Conservation (phyloP, 2,797 vertebrate genomes). For the Cyclura pinguis region DNA sequence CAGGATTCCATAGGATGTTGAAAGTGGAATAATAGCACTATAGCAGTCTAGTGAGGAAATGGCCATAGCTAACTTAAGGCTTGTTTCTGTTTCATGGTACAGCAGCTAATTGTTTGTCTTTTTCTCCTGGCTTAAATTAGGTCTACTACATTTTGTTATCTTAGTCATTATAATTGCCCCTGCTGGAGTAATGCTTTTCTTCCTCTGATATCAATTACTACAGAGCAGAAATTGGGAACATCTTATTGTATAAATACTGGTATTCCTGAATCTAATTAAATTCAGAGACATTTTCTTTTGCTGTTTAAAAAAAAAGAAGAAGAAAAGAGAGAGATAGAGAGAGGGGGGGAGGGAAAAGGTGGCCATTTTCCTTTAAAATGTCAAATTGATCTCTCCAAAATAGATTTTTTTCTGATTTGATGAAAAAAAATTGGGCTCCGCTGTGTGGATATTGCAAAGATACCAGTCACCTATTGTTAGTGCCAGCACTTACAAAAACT, state of each 20-base stretch:
- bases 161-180: not conserved
- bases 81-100: not conserved
- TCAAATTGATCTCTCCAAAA: not conserved
- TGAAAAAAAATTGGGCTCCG: not conserved
- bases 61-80: not conserved
- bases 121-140: not conserved
- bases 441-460: not conserved
- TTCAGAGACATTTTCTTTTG: constrained; percentile 7
- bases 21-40: too few relatives aligned
- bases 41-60: too few relatives aligned
- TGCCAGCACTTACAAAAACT: not conserved
- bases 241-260: not conserved
- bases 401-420: not conserved
- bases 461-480: not conserved
- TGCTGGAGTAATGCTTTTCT: not conserved
- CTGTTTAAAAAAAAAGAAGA: not conserved
- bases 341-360: too few relatives aligned
- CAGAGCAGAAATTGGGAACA: not conserved
- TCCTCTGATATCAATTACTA: constrained; percentile 7
- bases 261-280: not conserved
- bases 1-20: too few relatives aligned
- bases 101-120: not conserved
- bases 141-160: not conserved
- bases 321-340: not conserved
- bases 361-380: constrained; percentile 8